Percentiles rank a stretch among this genome's conserved stretches.
These are phyloP conservation scores for Dastarcus helophoroides DNA, from an alignment of 2,888 invertebrate species.

Conservation along the genomic window DNA sequence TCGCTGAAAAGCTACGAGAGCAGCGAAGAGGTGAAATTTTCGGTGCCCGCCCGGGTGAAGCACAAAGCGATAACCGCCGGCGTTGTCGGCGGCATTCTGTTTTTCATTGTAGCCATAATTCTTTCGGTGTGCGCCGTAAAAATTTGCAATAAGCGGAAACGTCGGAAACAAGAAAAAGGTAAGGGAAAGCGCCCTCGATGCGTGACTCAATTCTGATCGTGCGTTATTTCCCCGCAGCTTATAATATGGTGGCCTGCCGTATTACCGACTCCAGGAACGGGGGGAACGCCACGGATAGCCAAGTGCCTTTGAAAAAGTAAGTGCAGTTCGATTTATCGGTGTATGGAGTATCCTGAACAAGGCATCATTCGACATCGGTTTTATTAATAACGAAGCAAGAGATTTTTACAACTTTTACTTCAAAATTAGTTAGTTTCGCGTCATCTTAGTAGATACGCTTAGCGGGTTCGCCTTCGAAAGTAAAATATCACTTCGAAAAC, in stretches of 20 bases:
- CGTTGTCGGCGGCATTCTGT: constrained; percentile 91
- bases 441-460: too few relatives aligned
- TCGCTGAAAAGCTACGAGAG: constrained; percentile 77
- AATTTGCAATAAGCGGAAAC: constrained; percentile 94
- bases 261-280: constrained; percentile 89
- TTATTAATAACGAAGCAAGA: too few relatives aligned
- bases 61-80: constrained; percentile 95
- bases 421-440: too few relatives aligned
- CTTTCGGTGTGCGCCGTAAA: constrained; percentile 95
- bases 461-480: too few relatives aligned
- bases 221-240: constrained; percentile 61
- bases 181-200: constrained; percentile 31
- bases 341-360: too few relatives aligned
- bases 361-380: too few relatives aligned
- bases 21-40: constrained; percentile 79
- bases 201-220: constrained; percentile 3
- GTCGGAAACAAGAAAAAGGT: constrained; percentile 98
- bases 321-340: too few relatives aligned
- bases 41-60: constrained; percentile 82
- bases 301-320: constrained; percentile 98
- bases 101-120: constrained; percentile 95
- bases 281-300: constrained; percentile 69
- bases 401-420: too few relatives aligned
- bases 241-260: constrained; percentile 97
- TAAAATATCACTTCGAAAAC: too few relatives aligned